Percentiles rank a stretch among this genome's conserved stretches.
phyloP scores from a whole-genome alignment of 2,113 vertebrate genomes.

The Heptranchias perlo region DNA sequence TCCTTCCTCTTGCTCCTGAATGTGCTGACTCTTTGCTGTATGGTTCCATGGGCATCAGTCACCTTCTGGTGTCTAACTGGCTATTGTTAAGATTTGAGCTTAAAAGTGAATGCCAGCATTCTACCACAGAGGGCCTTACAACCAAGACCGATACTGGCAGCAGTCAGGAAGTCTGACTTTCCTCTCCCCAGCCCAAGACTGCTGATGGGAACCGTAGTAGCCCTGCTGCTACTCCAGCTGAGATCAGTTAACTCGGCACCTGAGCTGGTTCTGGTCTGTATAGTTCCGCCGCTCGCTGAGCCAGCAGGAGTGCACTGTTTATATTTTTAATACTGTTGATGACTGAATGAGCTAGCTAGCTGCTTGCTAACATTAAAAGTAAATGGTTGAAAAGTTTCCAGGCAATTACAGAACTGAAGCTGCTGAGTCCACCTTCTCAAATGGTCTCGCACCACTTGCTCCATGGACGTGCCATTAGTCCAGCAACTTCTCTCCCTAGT shows the following conservation, averaged over 20 bases:
- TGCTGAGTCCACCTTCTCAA: neutral
- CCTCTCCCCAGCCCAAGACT: neutral
- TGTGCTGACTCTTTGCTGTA: neutral
- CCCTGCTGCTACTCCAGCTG: neutral
- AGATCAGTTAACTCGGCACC: neutral
- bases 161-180: neutral
- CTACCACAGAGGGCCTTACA: neutral
- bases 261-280: neutral
- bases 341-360: neutral
- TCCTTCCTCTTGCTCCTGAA: neutral
- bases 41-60: neutral
- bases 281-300: neutral
- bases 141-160: neutral
- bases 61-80: neutral
- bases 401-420: neutral
- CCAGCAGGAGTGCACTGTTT: neutral
- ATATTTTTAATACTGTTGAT: neutral
- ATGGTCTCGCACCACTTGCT: neutral
- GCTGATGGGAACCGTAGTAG: neutral
- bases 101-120: neutral
- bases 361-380: neutral
- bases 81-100: neutral
- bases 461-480: neutral
- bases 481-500: neutral
- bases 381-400: neutral